These are phyloP conservation scores for Conus ventricosus DNA, from an alignment of 1,140 invertebrate genomes.

Conservation along the genomic window DNA sequence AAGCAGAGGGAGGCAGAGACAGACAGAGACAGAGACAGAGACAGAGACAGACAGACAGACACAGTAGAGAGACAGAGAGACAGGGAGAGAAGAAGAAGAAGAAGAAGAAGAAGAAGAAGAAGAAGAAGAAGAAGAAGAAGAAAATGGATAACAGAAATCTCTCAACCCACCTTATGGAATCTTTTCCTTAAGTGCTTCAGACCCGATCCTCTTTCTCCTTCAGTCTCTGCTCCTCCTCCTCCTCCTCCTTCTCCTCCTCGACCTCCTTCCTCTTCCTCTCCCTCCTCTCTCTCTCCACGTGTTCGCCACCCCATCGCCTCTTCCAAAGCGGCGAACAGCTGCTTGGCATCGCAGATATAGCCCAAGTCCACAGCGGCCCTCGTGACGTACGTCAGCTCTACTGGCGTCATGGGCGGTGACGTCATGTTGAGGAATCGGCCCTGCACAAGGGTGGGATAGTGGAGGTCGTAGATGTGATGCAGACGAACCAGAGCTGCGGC, in stretches of 20 bases:
- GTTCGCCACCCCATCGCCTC: not conserved
- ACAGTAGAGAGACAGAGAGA: not conserved
- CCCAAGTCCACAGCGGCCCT: slow-evolving; percentile 27
- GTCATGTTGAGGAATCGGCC: slow-evolving; percentile 23
- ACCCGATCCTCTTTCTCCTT: not conserved
- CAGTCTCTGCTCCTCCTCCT: not conserved
- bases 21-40: not conserved
- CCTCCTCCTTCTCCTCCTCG: not conserved
- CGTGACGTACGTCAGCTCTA: slow-evolving; percentile 27
- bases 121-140: not conserved
- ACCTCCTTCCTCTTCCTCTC: not conserved
- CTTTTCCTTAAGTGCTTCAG: not conserved
- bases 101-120: not conserved
- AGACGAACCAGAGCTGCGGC: slow-evolving; percentile 23
- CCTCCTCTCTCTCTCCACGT: not conserved
- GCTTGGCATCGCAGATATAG: slow-evolving; percentile 15
- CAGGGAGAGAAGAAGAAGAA: not conserved
- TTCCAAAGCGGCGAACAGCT: slow-evolving; percentile 15
- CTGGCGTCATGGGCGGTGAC: slow-evolving; percentile 31
- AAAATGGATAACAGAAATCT: not conserved
- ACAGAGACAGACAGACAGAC: not conserved
- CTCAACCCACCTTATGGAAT: not conserved
- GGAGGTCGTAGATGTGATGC: slow-evolving; percentile 12
- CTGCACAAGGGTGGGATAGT: slow-evolving; percentile 13
- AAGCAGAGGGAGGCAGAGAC: not conserved